Evolutionary conservation across 2,797 vertebrate genomes (phyloP), one percentile per base, ranked within the genome.

Genomic region (Centropyge bicolor): DNA sequence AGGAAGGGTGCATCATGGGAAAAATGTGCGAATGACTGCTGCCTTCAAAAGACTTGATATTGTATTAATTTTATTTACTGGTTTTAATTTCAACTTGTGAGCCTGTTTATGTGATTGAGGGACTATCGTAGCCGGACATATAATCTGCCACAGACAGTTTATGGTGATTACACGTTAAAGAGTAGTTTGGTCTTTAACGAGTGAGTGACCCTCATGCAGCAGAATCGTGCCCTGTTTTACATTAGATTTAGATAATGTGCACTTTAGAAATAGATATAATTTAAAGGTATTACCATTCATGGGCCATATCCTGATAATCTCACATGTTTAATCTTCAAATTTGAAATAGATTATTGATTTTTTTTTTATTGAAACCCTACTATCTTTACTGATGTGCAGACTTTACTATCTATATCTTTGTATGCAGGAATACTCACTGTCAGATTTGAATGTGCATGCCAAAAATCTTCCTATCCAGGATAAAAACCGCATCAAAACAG

Each of bases 1-100:
- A 74, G 31, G 19, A 66, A 52, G 12, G 6, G 17, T 82, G 71
- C 77, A 74, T 57, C 3, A 38, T 74, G 56, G 41, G 36, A 76
- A 48, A 27, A 5, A 45, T 3, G 1, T 1, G 1, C 8, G 43
- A 63, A 71, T 5, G 6, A 22, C 45, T 43, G 19, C 19, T 74
- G 22, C 36, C 12, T 61, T 73, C 61, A 46, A 67, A 48, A 27
- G 2, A 59, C 13, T 31, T 36, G 0, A 35, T 6, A 4, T 43
- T 31, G 10, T 43, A 8, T 38, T 65, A 36, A 61, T 51, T 51
- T 70, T 38, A 73, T 69, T 67, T 55, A 35, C 31, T 59, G 13
- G 27, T 48, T 6, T 57, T 6, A 49, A 45, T 76, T 40, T 45
- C 12, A 56, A 5, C 6, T 20, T 40, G 27, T 22, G 19, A 70